Conservation (phyloP, 2,797 vertebrate species). For the Chiloscyllium punctatum region DNA sequence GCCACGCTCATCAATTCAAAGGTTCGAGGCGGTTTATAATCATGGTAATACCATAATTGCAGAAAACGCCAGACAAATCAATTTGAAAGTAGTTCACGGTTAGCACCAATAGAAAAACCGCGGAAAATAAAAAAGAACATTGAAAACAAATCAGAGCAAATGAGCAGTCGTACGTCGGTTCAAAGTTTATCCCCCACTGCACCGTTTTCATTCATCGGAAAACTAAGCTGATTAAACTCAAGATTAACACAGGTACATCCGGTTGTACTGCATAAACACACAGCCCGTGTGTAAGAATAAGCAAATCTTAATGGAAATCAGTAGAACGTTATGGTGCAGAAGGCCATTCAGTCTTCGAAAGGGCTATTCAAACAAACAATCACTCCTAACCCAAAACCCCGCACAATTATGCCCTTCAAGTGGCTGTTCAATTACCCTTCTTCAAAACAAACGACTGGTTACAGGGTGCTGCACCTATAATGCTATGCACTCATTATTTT, state of each 20-base stretch:
- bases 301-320: neutral
- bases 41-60: neutral
- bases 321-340: neutral
- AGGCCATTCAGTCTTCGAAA: neutral
- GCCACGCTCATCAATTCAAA: neutral
- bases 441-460: too few species aligned
- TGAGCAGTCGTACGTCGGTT: neutral
- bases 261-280: neutral
- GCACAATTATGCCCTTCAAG: neutral
- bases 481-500: too few species aligned
- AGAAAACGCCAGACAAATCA: neutral
- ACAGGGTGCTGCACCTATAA: neutral
- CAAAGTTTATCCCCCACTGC: too few species aligned
- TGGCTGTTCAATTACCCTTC: neutral
- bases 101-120: neutral
- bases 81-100: neutral
- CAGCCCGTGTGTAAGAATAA: neutral
- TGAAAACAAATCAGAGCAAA: neutral
- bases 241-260: neutral
- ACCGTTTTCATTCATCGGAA: neutral
- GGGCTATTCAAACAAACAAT: too few species aligned
- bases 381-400: neutral
- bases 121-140: neutral
- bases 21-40: neutral
- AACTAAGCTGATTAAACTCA: neutral